These are phyloP conservation scores for Sinosuthora webbiana DNA, from an alignment of 2,113 vertebrate genomes.

Conservation along the genomic window DNA sequence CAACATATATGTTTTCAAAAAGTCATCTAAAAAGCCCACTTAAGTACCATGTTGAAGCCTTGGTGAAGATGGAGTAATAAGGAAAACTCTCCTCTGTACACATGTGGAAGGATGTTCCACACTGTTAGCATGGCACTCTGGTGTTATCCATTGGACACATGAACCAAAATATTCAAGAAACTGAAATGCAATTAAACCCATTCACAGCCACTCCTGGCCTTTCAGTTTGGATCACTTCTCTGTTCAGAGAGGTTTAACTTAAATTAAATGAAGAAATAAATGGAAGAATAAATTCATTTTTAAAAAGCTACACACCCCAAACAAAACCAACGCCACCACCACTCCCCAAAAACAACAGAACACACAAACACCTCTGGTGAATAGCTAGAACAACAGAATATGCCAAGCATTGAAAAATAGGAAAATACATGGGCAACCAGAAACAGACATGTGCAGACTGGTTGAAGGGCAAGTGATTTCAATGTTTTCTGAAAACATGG, in stretches of 20 bases:
- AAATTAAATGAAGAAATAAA: neutral
- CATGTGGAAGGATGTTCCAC: neutral
- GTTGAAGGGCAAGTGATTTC: neutral
- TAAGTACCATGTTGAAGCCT: neutral
- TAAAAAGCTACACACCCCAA: neutral
- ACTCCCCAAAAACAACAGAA: neutral
- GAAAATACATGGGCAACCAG: neutral
- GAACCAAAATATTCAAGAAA: neutral
- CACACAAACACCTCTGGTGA: neutral
- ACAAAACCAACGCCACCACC: neutral
- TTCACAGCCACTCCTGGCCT: neutral
- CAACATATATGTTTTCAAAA: fast-evolving
- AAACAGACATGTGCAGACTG: neutral
- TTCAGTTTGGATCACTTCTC: neutral
- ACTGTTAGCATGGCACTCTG: neutral
- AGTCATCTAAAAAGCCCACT: neutral
- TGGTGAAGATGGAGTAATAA: neutral
- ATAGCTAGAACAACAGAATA: neutral
- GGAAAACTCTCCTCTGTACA: neutral
- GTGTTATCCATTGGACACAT: neutral
- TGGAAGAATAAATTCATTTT: neutral
- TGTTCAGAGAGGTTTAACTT: neutral
- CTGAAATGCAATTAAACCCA: neutral
- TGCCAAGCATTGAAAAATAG: neutral
- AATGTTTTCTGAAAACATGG: neutral